phyloP scores from a whole-genome alignment of 1,140 invertebrate genomes.

The Phenacoccus solenopsis region DNA sequence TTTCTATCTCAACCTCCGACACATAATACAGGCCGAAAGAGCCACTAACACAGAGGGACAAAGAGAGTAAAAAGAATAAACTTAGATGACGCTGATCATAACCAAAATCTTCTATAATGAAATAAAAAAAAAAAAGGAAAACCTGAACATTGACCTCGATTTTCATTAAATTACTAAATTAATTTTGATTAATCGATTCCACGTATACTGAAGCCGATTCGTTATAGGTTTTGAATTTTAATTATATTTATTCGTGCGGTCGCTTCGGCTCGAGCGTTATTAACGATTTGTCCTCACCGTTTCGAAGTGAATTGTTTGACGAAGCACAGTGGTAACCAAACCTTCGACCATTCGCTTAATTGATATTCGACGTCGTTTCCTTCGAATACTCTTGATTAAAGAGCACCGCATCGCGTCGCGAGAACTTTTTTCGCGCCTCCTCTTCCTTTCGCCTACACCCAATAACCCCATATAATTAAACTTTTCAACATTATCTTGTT shows the following conservation, averaged over 20 bases:
- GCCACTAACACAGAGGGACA: no score
- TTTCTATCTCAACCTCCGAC: no score
- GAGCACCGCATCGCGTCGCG: no score
- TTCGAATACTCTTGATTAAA: no score
- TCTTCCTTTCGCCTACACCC: neutral
- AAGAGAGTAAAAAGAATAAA: no score
- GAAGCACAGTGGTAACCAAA: neutral
- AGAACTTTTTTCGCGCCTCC: no score
- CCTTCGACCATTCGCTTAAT: neutral
- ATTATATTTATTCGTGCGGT: constrained; percentile 3
- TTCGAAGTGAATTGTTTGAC: neutral
- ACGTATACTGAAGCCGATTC: neutral
- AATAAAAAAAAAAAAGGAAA: neutral
- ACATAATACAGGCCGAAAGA: no score
- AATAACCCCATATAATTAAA: neutral
- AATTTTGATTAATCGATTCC: neutral
- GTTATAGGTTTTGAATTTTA: constrained; percentile 3
- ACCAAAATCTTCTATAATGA: neutral
- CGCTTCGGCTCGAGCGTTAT: neutral
- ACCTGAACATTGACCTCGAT: neutral
- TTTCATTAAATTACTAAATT: constrained; percentile 4
- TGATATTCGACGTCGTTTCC: neutral
- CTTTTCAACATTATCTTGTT: constrained; percentile 2
- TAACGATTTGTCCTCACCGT: neutral
- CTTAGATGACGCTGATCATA: no score